A percentile compares a stretch with the other conserved stretches of the same genome.
These are phyloP conservation scores for Bombus sylvicola DNA, from an alignment of 1,140 invertebrate genomes.

Conservation along the genomic window DNA sequence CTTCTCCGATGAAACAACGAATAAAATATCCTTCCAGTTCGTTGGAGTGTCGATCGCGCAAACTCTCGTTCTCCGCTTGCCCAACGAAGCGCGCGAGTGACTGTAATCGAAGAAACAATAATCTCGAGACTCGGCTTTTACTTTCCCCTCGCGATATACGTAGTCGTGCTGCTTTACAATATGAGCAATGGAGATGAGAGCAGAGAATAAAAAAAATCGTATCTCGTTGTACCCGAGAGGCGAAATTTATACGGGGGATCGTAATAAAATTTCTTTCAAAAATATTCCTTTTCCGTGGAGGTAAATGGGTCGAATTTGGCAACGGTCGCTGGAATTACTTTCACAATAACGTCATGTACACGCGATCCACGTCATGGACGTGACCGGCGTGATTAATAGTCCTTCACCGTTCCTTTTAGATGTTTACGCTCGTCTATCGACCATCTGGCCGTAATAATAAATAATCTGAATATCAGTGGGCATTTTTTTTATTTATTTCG, in stretches of 20 bases:
- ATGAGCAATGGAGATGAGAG: no score
- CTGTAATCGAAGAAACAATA: background rate
- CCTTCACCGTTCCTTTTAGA: background rate
- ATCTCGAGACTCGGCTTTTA: background rate
- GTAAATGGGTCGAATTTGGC: conserved; percentile 49
- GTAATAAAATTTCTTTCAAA: conserved; percentile 36
- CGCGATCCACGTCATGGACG: conserved; percentile 35
- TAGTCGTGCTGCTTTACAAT: no score
- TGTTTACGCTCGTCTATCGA: conserved; percentile 8
- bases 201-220: background rate
- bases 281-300: conserved; percentile 37
- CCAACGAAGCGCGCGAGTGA: background rate
- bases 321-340: conserved; percentile 35
- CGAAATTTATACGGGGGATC: background rate
- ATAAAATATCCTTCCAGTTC: background rate
- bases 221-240: background rate
- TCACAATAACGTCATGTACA: conserved; percentile 50
- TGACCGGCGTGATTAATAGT: conserved; percentile 31
- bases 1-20: background rate
- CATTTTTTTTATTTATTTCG: background rate
- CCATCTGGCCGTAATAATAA: background rate
- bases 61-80: background rate
- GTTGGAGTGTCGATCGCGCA: background rate
- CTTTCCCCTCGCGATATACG: background rate
- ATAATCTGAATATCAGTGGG: background rate